phyloP scores from a whole-genome alignment of 2,888 invertebrate genomes.

The Craniophora ligustri region DNA sequence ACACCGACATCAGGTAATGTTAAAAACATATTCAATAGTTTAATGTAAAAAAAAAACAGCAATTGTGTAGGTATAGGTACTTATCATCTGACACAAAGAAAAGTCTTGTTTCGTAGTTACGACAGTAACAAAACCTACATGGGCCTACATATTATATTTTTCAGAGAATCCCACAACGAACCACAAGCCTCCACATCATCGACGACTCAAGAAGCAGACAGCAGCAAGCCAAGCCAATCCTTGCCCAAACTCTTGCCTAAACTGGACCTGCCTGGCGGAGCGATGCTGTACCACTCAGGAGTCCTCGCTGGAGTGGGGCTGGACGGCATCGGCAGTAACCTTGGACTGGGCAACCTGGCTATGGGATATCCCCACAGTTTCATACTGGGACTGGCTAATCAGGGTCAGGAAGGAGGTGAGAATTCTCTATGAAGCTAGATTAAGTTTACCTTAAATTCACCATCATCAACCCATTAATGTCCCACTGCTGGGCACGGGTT shows the following conservation, averaged over 20 bases:
- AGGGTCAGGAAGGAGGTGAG: conserved; percentile 83
- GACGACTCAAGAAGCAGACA: conserved; percentile 77
- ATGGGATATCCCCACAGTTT: conserved; percentile 86
- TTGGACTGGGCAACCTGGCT: conserved; percentile 80
- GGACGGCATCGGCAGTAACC: conserved; percentile 77
- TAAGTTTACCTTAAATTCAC: no score
- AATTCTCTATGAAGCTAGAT: no score
- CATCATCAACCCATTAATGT: no score
- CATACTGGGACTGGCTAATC: conserved; percentile 83
- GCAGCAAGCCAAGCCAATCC: conserved; percentile 72
- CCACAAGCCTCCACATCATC: conserved; percentile 78
- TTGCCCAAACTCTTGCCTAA: conserved; percentile 79
- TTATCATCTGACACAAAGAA: no score
- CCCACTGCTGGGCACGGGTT: no score
- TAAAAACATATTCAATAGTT: no score
- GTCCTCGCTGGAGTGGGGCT: conserved; percentile 70
- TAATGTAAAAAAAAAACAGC: no score
- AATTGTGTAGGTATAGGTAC: no score
- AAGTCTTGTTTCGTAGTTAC: no score
- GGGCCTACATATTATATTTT: no score
- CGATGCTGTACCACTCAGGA: conserved; percentile 81
- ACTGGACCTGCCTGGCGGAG: conserved; percentile 82
- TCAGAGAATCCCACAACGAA: conserved; percentile 73
- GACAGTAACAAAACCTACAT: no score
- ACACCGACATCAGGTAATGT: no score